Evolutionary conservation across 2,888 invertebrate species (phyloP).

Genomic region (Oxystoma pomonae): DNA sequence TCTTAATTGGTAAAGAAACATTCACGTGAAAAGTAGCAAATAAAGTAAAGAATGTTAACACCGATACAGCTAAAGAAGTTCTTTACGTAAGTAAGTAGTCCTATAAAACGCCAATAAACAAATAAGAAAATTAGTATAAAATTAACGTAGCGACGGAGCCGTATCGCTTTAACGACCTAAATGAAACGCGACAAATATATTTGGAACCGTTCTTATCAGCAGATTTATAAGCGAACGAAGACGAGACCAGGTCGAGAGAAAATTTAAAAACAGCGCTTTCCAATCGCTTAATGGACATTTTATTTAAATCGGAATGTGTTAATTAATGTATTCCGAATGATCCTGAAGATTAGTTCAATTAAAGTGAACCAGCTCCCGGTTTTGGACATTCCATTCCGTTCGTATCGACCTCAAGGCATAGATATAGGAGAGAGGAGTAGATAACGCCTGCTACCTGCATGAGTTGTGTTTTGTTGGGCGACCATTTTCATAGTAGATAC

Average conservation of each 20-base stretch:
- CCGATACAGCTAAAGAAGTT: background rate
- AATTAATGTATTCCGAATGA: conserved; percentile 46
- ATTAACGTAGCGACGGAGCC: conserved; percentile 29
- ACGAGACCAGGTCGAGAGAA: conserved; percentile 32
- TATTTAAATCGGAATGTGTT: conserved; percentile 49
- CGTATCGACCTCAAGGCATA: conserved; percentile 38
- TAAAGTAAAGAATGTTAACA: background rate
- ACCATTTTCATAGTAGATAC: too few relatives aligned
- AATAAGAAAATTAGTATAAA: conserved; percentile 34
- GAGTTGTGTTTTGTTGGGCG: too few relatives aligned
- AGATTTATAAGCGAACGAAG: conserved; percentile 17
- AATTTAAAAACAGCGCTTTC: conserved; percentile 40
- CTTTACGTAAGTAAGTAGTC: conserved; percentile 19
- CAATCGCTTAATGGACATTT: conserved; percentile 47
- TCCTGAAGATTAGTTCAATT: conserved; percentile 45
- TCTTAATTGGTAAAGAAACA: background rate
- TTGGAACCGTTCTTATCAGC: conserved; percentile 19
- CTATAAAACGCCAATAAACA: conserved; percentile 25
- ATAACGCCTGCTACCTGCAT: too few relatives aligned
- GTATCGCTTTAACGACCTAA: conserved; percentile 25
- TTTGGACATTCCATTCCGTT: conserved; percentile 43
- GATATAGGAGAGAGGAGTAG: too few relatives aligned
- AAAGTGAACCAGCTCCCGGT: conserved; percentile 46
- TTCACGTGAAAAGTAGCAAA: background rate
- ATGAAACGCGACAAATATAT: conserved; percentile 34